phyloP scores from a whole-genome alignment of 2,797 vertebrate species.

The Epinephelus coioides region DNA sequence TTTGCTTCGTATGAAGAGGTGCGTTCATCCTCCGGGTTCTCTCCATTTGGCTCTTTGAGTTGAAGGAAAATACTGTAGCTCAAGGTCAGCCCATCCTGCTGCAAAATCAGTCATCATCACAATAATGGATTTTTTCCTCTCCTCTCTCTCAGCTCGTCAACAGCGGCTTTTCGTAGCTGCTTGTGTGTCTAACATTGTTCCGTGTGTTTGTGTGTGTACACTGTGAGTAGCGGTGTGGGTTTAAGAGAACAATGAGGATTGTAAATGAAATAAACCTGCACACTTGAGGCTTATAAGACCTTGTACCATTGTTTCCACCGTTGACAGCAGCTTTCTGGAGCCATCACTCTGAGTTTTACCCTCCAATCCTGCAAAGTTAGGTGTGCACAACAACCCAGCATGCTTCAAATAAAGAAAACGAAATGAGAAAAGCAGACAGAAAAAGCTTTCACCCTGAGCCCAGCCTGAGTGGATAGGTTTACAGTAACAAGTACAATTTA shows the following conservation, averaged over 20 bases:
- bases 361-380: not conserved
- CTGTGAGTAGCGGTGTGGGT: not conserved
- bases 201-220: conserved; percentile 1
- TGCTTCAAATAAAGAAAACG: not conserved
- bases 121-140: conserved; percentile 27
- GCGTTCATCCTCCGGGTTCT: not conserved
- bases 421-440: not conserved
- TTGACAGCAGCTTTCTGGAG: not conserved
- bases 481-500: conserved; percentile 20
- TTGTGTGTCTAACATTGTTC: not conserved
- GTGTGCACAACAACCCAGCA: not conserved
- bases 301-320: not conserved
- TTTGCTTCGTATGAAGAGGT: conserved; percentile 15
- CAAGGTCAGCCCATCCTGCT: conserved; percentile 34
- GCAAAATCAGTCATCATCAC: conserved; percentile 40
- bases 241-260: conserved; percentile 17
- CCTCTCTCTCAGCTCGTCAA: conserved; percentile 17
- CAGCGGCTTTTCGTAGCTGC: not conserved
- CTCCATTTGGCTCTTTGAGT: conserved; percentile 1
- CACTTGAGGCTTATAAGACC: not conserved
- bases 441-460: conserved; percentile 6
- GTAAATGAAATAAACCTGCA: conserved; percentile 15
- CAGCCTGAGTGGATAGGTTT: not conserved
- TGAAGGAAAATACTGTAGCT: conserved; percentile 40
- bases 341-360: not conserved